Evolutionary conservation across 2,888 invertebrate species (phyloP).

Genomic region (Melitaea athalia): DNA sequence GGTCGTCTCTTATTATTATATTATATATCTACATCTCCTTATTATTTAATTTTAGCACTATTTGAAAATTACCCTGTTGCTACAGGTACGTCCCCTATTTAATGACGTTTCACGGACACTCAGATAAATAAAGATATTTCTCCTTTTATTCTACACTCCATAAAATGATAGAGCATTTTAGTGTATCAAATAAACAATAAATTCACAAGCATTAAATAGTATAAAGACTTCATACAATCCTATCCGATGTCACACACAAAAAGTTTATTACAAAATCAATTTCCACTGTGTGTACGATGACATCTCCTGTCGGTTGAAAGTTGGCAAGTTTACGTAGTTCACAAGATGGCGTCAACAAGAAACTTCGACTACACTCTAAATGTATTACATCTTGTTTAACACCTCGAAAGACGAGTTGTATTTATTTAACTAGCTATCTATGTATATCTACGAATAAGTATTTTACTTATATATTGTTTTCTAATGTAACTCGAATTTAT

Average conservation of each 20-base stretch:
- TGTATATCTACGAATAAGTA: no score
- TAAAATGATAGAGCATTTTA: neutral
- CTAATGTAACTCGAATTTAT: no score
- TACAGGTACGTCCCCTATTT: no score
- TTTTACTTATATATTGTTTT: no score
- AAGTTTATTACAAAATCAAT: constrained; percentile 4
- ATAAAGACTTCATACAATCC: neutral
- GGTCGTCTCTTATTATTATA: no score
- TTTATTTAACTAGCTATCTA: neutral
- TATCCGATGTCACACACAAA: neutral
- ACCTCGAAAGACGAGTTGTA: constrained; percentile 5
- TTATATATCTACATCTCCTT: no score
- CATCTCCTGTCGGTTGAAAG: constrained; percentile 3
- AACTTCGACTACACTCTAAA: constrained; percentile 21
- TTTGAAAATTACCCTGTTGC: no score
- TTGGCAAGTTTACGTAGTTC: constrained; percentile 22
- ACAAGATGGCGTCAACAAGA: constrained; percentile 26
- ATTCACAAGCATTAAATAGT: neutral
- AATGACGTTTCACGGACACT: no score
- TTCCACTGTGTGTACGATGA: neutral
- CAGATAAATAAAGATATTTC: no score
- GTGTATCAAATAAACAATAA: neutral
- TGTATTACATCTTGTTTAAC: constrained; percentile 27
- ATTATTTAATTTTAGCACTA: no score
- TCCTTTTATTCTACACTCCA: no score